Evolutionary conservation across 2,888 invertebrate genomes (phyloP).

Genomic region (Anthrax anthrax): DNA sequence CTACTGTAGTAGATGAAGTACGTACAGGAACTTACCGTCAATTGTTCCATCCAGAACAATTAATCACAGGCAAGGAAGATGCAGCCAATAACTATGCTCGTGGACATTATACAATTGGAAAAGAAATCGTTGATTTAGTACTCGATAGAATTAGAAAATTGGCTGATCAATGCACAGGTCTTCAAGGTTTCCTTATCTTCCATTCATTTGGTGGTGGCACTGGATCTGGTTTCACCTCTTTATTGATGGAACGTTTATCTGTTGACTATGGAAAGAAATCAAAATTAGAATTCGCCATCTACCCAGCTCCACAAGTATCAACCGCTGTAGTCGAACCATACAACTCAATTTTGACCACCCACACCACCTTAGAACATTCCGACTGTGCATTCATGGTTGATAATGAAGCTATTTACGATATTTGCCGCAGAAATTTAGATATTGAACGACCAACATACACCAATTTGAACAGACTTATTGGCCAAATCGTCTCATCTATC

Average conservation of each 20-base stretch:
- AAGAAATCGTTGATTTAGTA: slow-evolving; percentile 42
- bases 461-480: slow-evolving; percentile 80
- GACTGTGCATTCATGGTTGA: slow-evolving; percentile 89
- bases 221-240: slow-evolving; percentile 49
- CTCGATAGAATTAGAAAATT: slow-evolving; percentile 41
- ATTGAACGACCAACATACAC: slow-evolving; percentile 87
- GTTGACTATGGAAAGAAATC: slow-evolving; percentile 53
- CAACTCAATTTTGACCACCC: slow-evolving; percentile 81
- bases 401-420: slow-evolving; percentile 71
- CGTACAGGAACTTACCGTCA: slow-evolving; percentile 44
- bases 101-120: slow-evolving; percentile 51
- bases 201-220: slow-evolving; percentile 48
- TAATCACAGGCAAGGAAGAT: slow-evolving; percentile 55
- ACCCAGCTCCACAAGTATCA: slow-evolving; percentile 46
- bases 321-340: slow-evolving; percentile 79
- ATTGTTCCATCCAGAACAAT: slow-evolving; percentile 51
- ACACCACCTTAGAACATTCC: slow-evolving; percentile 79
- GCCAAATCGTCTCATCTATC: slow-evolving; percentile 77
- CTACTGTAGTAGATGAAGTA: slow-evolving; percentile 43
- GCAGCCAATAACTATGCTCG: slow-evolving; percentile 56
- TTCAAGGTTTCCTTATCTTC: slow-evolving; percentile 47
- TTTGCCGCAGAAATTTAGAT: slow-evolving; percentile 79
- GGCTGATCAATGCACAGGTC: slow-evolving; percentile 42
- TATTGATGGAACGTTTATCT: slow-evolving; percentile 49
- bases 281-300: slow-evolving; percentile 50